Evolutionary conservation across 2,888 invertebrate genomes (phyloP).

Genomic region (Siphlonurus alternatus): DNA sequence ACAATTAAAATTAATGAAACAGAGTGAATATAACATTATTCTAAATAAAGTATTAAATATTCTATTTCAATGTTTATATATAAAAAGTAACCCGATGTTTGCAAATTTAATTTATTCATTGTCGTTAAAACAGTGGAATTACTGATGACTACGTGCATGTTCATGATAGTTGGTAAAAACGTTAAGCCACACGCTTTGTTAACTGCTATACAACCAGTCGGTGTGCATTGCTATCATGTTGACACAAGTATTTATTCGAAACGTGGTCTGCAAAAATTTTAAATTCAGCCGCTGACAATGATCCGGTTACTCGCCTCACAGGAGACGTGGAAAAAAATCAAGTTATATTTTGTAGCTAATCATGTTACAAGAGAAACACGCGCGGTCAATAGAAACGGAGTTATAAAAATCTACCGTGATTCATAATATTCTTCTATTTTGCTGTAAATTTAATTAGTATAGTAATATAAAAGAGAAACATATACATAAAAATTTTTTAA

Average conservation of each 20-base stretch:
- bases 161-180: background rate
- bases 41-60: no score
- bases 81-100: background rate
- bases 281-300: background rate
- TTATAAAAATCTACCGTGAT: background rate
- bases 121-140: background rate
- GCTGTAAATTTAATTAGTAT: background rate
- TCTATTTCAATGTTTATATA: background rate
- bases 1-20: no score
- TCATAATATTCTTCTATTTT: background rate
- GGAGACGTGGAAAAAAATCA: background rate
- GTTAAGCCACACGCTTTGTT: background rate
- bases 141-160: background rate
- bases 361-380: background rate
- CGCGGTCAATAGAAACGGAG: background rate
- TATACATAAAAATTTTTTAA: no score
- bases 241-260: background rate
- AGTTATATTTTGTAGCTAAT: background rate
- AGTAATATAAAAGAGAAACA: no score
- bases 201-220: background rate
- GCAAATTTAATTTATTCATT: background rate
- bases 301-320: background rate
- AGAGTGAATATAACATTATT: no score
- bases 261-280: background rate
- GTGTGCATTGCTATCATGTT: background rate